Evolutionary conservation across 2,888 invertebrate species (phyloP).

Genomic region (Panorpa germanica): DNA sequence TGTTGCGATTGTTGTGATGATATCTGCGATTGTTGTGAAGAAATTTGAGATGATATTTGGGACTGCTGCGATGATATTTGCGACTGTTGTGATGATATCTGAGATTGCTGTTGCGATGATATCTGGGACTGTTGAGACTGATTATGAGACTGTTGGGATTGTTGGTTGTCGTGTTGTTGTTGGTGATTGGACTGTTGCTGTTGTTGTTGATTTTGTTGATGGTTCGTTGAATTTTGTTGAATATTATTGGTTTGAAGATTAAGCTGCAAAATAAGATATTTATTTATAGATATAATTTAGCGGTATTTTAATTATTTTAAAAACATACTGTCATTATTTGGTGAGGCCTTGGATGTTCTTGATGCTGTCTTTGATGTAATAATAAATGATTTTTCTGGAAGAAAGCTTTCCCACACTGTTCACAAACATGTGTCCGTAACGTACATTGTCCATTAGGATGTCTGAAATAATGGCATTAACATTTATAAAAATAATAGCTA

Average conservation of each 20-base stretch:
- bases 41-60: slow-evolving; percentile 8
- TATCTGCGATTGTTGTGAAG: slow-evolving; percentile 11
- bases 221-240: slow-evolving; percentile 20
- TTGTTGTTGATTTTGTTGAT: slow-evolving; percentile 14
- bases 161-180: slow-evolving; percentile 15
- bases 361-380: slow-evolving; percentile 64
- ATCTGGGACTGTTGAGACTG: neutral
- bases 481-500: slow-evolving; percentile 1
- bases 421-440: slow-evolving; percentile 57
- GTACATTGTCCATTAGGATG: slow-evolving; percentile 69
- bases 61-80: slow-evolving; percentile 11
- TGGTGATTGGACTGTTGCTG: slow-evolving; percentile 15
- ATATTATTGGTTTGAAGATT: slow-evolving; percentile 9
- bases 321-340: slow-evolving; percentile 10
- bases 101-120: slow-evolving; percentile 3
- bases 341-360: too few relatives aligned
- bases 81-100: slow-evolving; percentile 11
- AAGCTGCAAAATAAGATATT: slow-evolving; percentile 1
- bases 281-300: slow-evolving; percentile 7
- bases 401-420: slow-evolving; percentile 67
- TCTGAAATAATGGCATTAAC: slow-evolving; percentile 17
- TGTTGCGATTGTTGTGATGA: slow-evolving; percentile 9
- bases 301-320: slow-evolving; percentile 10
- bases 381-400: slow-evolving; percentile 72
- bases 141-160: slow-evolving; percentile 16